These are phyloP conservation scores for Dryocosmus kuriphilus DNA, from an alignment of 2,888 invertebrate species.

Conservation along the genomic window DNA sequence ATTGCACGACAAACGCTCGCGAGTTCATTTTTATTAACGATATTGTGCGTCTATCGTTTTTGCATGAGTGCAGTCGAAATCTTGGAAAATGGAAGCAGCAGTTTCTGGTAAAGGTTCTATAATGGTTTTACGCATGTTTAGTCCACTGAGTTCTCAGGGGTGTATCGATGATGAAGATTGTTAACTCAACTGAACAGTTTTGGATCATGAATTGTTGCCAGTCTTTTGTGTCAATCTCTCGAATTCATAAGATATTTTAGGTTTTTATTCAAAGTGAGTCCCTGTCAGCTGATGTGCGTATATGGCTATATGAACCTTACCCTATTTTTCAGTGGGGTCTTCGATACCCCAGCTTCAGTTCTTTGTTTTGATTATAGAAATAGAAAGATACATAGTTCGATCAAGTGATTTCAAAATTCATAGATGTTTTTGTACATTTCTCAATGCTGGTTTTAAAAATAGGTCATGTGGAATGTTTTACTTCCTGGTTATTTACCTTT, in stretches of 20 bases:
- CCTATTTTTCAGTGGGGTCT: not conserved
- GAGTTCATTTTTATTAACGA: not conserved
- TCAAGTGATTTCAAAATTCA: not conserved
- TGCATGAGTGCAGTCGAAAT: constrained; percentile 8
- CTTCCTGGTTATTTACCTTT: not conserved
- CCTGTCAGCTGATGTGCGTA: not conserved
- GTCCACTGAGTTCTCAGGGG: constrained; percentile 31
- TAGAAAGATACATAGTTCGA: not conserved
- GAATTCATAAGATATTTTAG: not conserved
- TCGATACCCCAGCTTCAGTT: not conserved
- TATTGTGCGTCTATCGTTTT: not conserved
- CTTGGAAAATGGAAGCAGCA: constrained; percentile 26
- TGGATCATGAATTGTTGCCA: not conserved
- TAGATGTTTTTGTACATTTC: not conserved
- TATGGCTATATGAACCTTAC: not conserved
- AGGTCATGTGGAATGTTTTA: not conserved
- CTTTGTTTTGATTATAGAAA: constrained; percentile 4
- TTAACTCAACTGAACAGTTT: not conserved
- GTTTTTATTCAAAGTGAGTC: not conserved
- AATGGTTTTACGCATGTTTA: constrained; percentile 36
- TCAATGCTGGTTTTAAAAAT: not conserved
- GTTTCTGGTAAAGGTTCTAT: constrained; percentile 30
- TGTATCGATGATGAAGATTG: constrained; percentile 14
- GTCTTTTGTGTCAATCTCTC: not conserved
- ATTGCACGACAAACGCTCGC: not conserved